phyloP scores from a whole-genome alignment of 2,113 vertebrate species.

The Cavia porcellus region DNA sequence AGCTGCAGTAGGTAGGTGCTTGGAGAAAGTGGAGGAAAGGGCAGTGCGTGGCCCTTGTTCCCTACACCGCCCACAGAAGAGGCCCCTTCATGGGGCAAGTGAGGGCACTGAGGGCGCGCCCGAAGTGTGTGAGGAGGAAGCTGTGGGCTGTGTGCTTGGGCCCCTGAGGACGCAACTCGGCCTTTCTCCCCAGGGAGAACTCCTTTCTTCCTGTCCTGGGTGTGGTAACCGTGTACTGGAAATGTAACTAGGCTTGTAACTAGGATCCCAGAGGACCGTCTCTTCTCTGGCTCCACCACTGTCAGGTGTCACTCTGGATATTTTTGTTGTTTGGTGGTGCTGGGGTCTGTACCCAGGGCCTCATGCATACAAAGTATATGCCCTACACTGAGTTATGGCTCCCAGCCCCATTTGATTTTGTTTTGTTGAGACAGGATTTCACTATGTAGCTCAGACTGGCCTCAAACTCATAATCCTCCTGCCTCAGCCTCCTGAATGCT shows the following conservation, averaged over 20 bases:
- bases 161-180: not conserved
- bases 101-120: not conserved
- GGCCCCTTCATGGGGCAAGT: not conserved
- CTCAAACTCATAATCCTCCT: not conserved
- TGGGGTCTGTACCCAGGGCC: not conserved
- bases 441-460: not conserved
- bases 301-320: not conserved
- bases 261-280: fast-evolving
- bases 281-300: not conserved
- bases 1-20: not conserved
- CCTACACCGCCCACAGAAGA: not conserved
- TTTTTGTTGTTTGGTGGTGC: not conserved
- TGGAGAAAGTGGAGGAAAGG: not conserved
- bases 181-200: not conserved
- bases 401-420: not conserved
- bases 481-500: not conserved
- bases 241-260: not conserved
- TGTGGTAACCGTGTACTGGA: not conserved
- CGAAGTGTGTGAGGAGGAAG: not conserved
- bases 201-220: not conserved
- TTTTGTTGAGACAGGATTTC: not conserved
- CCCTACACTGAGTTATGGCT: not conserved
- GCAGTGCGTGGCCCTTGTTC: not conserved
- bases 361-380: not conserved
- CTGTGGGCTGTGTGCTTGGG: fast-evolving